Percentiles rank a stretch among this genome's conserved stretches.
These are phyloP conservation scores for Corythucha ciliata DNA, from an alignment of 2,888 invertebrate species.

Conservation along the genomic window DNA sequence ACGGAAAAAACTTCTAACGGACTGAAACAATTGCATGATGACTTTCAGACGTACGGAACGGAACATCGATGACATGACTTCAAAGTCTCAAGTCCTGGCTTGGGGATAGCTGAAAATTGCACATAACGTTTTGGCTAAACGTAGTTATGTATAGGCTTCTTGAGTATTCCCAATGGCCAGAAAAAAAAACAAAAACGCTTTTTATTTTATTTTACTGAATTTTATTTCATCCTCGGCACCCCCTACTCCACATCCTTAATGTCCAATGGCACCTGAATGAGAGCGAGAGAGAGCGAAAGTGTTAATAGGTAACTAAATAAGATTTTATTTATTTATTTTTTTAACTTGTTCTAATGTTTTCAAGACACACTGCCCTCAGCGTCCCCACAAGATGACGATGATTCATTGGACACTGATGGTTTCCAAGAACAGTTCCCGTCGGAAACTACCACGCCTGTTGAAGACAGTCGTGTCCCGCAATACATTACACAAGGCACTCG, in stretches of 20 bases:
- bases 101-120: too few relatives aligned
- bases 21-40: too few relatives aligned
- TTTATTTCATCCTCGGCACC: slow-evolving; percentile 28
- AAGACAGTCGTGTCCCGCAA: slow-evolving; percentile 20
- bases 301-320: slow-evolving; percentile 24
- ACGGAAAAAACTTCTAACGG: too few relatives aligned
- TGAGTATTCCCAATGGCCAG: too few relatives aligned
- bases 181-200: too few relatives aligned
- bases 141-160: too few relatives aligned
- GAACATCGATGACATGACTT: too few relatives aligned
- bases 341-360: slow-evolving; percentile 32
- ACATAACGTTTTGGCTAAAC: too few relatives aligned
- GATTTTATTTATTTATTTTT: too few relatives aligned
- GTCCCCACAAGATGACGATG: slow-evolving; percentile 49
- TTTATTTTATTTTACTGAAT: slow-evolving; percentile 31
- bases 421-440: slow-evolving; percentile 43
- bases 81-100: too few relatives aligned
- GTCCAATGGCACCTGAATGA: slow-evolving; percentile 31
- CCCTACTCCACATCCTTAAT: too few relatives aligned
- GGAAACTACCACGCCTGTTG: slow-evolving; percentile 43
- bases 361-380: slow-evolving; percentile 41
- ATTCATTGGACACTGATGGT: slow-evolving; percentile 48
- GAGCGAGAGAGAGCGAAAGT: slow-evolving; percentile 28
- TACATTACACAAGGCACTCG: slow-evolving; percentile 3
- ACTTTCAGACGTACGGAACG: too few relatives aligned